phyloP scores from a whole-genome alignment of 2,797 vertebrate genomes.

The Phataginus tetradactyla region DNA sequence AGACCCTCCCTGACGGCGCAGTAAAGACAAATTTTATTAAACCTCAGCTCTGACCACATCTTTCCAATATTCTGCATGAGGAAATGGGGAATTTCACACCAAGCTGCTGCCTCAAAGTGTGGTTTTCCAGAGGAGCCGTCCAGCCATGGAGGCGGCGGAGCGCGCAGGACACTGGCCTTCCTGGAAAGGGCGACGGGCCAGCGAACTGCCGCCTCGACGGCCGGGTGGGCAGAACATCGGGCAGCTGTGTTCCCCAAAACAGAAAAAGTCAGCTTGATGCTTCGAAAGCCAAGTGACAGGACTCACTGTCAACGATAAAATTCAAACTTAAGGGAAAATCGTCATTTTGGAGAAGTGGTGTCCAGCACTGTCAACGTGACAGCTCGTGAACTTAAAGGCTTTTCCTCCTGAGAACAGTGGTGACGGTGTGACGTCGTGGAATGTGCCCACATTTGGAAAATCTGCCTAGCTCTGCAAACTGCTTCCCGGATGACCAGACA shows the following conservation, averaged over 20 bases:
- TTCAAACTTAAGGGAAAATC: neutral
- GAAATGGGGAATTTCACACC: rapidly evolving
- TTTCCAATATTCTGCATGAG: too few relatives aligned
- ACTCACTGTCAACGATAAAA: neutral
- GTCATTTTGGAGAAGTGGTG: neutral
- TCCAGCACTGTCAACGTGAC: neutral
- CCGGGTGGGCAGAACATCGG: rapidly evolving
- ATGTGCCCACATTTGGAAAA: neutral
- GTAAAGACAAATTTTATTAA: neutral
- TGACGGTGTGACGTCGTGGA: rapidly evolving
- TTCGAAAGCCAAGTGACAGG: neutral
- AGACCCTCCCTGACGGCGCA: neutral
- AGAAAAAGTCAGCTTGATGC: neutral
- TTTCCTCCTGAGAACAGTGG: neutral
- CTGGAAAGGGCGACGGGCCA: neutral
- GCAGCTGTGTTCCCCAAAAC: neutral
- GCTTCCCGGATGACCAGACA: neutral
- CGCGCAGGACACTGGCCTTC: too few relatives aligned
- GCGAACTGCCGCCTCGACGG: rapidly evolving
- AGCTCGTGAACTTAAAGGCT: neutral
- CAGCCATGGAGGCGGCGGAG: rapidly evolving
- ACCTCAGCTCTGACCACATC: neutral
- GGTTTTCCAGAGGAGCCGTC: neutral
- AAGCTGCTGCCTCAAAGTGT: neutral
- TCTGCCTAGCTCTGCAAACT: neutral